Evolutionary conservation across 2,888 invertebrate genomes (phyloP).

Genomic region (Drosophila histrio): DNA sequence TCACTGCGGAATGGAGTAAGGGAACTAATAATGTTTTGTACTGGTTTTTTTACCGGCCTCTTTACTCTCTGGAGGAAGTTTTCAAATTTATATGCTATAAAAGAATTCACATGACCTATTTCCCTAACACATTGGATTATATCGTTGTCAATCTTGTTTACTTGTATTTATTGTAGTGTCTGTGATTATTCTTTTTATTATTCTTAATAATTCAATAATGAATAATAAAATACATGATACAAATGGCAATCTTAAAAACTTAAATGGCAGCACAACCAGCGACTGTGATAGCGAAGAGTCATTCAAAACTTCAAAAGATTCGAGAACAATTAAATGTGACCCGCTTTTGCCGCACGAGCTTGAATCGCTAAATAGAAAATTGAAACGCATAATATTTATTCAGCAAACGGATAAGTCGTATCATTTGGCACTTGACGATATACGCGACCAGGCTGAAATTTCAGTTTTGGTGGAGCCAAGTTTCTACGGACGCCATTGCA

Average conservation of each 20-base stretch:
- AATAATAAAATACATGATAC: constrained; percentile 5
- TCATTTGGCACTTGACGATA: constrained; percentile 49
- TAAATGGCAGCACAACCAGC: constrained; percentile 1
- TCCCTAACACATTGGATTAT: no score
- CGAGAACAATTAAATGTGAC: background rate
- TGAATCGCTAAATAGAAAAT: constrained; percentile 26
- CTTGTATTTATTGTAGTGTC: no score
- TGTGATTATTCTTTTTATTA: no score
- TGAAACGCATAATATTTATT: constrained; percentile 35
- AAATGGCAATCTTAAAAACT: background rate
- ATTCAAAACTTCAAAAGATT: constrained; percentile 14
- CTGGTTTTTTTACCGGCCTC: no score
- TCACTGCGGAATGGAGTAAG: no score
- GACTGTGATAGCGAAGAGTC: constrained; percentile 34
- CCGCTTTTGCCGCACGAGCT: constrained; percentile 28
- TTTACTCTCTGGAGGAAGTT: no score
- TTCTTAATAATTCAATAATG: no score
- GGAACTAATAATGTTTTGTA: no score
- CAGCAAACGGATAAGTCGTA: constrained; percentile 46
- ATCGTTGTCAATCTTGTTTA: no score
- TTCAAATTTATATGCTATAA: no score
- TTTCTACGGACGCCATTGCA: constrained; percentile 62
- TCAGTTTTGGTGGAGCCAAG: constrained; percentile 59
- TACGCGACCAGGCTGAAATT: constrained; percentile 43
- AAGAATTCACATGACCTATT: no score